Evolutionary conservation across 2,888 invertebrate species (phyloP).

Genomic region (Netelia melanura): DNA sequence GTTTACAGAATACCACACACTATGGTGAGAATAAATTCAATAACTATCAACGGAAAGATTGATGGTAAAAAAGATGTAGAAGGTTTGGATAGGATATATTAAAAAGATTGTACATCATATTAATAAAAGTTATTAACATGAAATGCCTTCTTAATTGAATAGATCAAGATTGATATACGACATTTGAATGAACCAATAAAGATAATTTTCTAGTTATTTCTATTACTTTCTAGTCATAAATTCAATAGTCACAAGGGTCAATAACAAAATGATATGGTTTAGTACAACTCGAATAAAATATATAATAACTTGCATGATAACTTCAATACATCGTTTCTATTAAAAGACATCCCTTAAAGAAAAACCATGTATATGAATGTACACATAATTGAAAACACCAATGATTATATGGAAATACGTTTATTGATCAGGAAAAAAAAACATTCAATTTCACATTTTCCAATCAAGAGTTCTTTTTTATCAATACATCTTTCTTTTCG

Average conservation of each 20-base stretch:
- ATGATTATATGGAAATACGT: not conserved
- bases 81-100: conserved; percentile 83
- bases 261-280: too few species aligned
- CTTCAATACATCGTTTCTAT: not conserved
- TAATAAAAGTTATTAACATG: conserved; percentile 17
- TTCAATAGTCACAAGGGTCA: too few species aligned
- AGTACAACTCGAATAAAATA: too few species aligned
- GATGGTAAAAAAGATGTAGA: conserved; percentile 85
- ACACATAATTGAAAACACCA: not conserved
- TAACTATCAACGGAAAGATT: conserved; percentile 87
- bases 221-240: too few species aligned
- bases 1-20: conserved; percentile 89
- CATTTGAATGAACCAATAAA: too few species aligned
- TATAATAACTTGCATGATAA: too few species aligned
- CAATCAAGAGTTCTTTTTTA: conserved; percentile 31
- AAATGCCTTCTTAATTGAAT: not conserved
- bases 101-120: conserved; percentile 39
- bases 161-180: too few species aligned
- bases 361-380: not conserved
- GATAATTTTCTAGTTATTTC: too few species aligned
- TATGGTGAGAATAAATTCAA: conserved; percentile 91
- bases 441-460: conserved; percentile 33
- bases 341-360: not conserved
- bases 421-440: conserved; percentile 41
- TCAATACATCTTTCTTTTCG: conserved; percentile 24